Base-by-base conservation (phyloP, 2,113 vertebrate species). In the Brachionichthys hirsutus region DNA sequence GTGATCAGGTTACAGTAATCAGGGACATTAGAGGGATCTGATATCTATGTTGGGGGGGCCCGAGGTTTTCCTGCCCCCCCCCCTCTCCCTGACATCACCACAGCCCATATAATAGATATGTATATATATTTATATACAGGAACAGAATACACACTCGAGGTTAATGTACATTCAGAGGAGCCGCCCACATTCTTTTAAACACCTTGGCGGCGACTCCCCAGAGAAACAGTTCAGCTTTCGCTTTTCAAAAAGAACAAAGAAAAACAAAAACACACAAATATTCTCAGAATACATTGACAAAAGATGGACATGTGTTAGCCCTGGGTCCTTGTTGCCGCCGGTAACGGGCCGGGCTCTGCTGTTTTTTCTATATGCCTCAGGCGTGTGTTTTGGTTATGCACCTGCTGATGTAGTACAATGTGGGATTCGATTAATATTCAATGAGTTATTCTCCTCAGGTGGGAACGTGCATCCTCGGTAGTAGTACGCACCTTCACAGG, bases 131-230 rank as follows among this genome's bases (percentile, higher is more conserved):
- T 91, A 88, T 87, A 85, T 88, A 90, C 86, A 91, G 86, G 84
- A 83, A 87, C 87, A 82, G 79, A 87, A 88, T 89, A 88, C 88
- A 88, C 83, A 83, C 86, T 85, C 75, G 76, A 90, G 88, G 85
- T 80, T 83, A 85, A 91, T 89, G 84, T 89, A 89, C 90, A 91
- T 90, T 89, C 89, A 89, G 85, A 89, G 79, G 89, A 90, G 87
- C 82, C 88, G 87, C 85, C 80, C 82, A 90, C 86, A 89, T 88
- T 88, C 88, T 88, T 73, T 88, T 88, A 83, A 87, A 88, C 84
- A 85, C 82, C 67, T 86, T 87, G 81, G 88, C 85, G 88, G 87
- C 83, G 80, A 84, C 84, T 78, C 80, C 80, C 82, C 88, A 88
- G 73, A 78, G 81, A 85, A 34, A 85, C 89, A 83, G 68, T n/a